A percentile compares a stretch with the other conserved stretches of the same genome.
phyloP scores from a whole-genome alignment of 1,140 invertebrate species.

The Whitmania pigra region DNA sequence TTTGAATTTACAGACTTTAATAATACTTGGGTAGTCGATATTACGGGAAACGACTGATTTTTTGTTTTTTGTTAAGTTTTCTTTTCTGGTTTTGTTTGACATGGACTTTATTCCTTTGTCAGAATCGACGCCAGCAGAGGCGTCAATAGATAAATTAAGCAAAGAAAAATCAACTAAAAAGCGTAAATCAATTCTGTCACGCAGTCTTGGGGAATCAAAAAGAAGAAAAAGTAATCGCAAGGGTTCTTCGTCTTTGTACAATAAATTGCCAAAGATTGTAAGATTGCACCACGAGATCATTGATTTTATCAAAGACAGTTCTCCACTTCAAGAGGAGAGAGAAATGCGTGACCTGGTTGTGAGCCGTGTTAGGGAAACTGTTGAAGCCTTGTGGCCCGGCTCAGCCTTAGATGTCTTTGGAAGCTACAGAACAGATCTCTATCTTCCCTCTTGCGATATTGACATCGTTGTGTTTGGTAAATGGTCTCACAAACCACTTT shows the following conservation, averaged over 20 bases:
- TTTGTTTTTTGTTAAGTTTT: no score
- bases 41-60: no score
- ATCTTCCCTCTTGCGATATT: conserved; percentile 89
- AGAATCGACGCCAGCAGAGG: no score
- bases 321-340: conserved; percentile 76
- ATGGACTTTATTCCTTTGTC: no score
- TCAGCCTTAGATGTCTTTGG: conserved; percentile 85
- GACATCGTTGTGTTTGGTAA: conserved; percentile 90
- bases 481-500: conserved; percentile 72
- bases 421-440: conserved; percentile 80
- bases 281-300: conserved; percentile 88
- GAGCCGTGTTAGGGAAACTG: conserved; percentile 68
- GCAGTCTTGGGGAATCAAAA: no score
- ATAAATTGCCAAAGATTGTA: neutral
- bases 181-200: no score
- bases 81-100: no score
- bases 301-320: conserved; percentile 87
- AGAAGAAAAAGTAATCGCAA: no score
- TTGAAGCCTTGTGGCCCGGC: conserved; percentile 54
- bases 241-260: neutral
- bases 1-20: no score
- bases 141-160: no score
- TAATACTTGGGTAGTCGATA: no score
- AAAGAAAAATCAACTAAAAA: no score
- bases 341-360: conserved; percentile 70